A percentile compares a stretch with the other conserved stretches of the same genome.
These are phyloP conservation scores for Flabesymbios commensalis DNA, from an alignment of 2,888 invertebrate species.

Conservation along the genomic window DNA sequence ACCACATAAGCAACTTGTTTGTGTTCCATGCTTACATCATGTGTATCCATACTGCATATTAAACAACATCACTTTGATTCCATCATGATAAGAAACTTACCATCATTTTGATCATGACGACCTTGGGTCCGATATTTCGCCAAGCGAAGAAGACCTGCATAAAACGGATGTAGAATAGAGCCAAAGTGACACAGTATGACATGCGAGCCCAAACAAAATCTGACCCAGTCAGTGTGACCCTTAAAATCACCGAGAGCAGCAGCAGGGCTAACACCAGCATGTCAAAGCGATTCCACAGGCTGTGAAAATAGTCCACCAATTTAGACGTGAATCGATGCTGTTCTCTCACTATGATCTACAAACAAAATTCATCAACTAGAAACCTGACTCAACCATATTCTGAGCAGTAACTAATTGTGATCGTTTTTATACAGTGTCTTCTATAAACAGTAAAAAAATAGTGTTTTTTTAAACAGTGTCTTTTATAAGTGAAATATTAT, in stretches of 20 bases:
- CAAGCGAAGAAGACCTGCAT: slow-evolving; percentile 57
- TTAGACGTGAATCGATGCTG: slow-evolving; percentile 45
- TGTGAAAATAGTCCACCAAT: slow-evolving; percentile 49
- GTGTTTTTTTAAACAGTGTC: no score
- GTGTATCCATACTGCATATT: no score
- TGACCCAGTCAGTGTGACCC: slow-evolving; percentile 39
- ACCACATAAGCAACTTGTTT: no score
- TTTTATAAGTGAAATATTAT: no score
- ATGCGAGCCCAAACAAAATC: slow-evolving; percentile 50
- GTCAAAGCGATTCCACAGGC: slow-evolving; percentile 58
- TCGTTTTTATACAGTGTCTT: no score
- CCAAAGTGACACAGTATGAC: slow-evolving; percentile 51
- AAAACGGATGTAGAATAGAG: slow-evolving; percentile 55
- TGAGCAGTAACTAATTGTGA: no score
- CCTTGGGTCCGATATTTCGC: slow-evolving; percentile 60
- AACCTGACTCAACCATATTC: no score
- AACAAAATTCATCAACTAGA: not conserved
- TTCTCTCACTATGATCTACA: slow-evolving; percentile 48
- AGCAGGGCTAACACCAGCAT: slow-evolving; percentile 50
- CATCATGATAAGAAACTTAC: slow-evolving; percentile 40
- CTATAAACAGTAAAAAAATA: no score
- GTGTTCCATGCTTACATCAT: no score
- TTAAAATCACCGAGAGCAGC: slow-evolving; percentile 48
- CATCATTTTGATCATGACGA: slow-evolving; percentile 61
- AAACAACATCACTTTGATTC: no score